Evolutionary conservation across 92 coral and sea anemone species (phyloP).

Genomic region (Micromussa lordhowensis): DNA sequence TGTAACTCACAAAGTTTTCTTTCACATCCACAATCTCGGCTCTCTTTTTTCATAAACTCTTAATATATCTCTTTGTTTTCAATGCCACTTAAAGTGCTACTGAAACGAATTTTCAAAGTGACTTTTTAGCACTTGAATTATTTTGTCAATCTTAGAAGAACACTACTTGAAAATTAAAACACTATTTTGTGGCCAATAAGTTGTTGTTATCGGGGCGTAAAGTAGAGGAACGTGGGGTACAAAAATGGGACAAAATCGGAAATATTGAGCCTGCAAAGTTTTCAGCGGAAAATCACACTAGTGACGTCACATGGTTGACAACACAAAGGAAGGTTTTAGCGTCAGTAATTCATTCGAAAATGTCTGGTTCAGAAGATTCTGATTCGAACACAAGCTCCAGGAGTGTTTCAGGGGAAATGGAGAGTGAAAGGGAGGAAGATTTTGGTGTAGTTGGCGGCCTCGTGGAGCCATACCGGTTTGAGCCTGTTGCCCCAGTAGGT

Average conservation of each 20-base stretch:
- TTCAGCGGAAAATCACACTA: conserved; percentile 6
- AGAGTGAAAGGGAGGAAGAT: conserved; percentile 29
- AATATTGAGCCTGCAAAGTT: conserved; percentile 18
- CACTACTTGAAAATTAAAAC: no score
- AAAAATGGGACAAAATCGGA: conserved; percentile 24
- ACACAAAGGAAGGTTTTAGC: no score
- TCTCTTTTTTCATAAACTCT: no score
- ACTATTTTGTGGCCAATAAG: background rate
- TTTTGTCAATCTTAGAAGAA: no score
- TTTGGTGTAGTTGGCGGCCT: background rate
- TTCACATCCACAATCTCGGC: no score
- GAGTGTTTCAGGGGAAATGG: conserved; percentile 31
- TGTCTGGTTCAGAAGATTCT: conserved; percentile 14
- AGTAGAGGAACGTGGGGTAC: background rate
- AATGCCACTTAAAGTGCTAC: background rate
- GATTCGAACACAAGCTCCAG: conserved; percentile 32
- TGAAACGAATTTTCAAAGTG: no score
- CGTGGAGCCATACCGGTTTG: no score
- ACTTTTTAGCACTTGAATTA: no score
- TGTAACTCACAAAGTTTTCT: no score
- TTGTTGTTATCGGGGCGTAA: conserved; percentile 3
- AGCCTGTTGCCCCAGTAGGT: no score
- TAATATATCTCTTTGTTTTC: no score
- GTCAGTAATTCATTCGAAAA: background rate
- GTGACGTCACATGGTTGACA: no score